A percentile compares a stretch with the other conserved stretches of the same genome.
Conservation (phyloP, 1,140 invertebrate species). For the Maniola jurtina region DNA sequence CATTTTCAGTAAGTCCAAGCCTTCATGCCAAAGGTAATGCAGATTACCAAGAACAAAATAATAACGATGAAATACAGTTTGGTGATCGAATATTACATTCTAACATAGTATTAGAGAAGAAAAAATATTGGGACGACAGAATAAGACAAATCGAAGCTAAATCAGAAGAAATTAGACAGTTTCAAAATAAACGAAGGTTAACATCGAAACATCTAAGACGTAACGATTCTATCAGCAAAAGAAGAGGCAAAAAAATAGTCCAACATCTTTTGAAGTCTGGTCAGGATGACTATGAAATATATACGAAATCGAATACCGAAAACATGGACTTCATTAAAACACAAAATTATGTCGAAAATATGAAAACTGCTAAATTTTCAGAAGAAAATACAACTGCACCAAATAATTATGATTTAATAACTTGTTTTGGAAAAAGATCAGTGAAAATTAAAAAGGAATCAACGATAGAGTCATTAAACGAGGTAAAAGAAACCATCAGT, state of each 20-base stretch:
- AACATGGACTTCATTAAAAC: background rate
- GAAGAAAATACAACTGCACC: slow-evolving; percentile 3
- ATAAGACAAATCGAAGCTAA: slow-evolving; percentile 68
- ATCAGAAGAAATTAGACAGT: slow-evolving; percentile 56
- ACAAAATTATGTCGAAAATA: slow-evolving; percentile 23
- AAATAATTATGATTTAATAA: slow-evolving; percentile 8
- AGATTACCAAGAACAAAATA: slow-evolving; percentile 28
- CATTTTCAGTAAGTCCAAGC: slow-evolving; percentile 74
- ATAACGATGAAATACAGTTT: slow-evolving; percentile 51
- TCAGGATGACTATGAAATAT: slow-evolving; percentile 35
- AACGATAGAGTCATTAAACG: slow-evolving; percentile 15
- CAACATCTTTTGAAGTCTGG: slow-evolving; percentile 61
- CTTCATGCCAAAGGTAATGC: slow-evolving; percentile 47
- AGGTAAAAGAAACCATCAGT: background rate
- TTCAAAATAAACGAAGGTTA: slow-evolving; percentile 55
- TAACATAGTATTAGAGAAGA: slow-evolving; percentile 74
- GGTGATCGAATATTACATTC: slow-evolving; percentile 42
- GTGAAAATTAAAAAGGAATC: slow-evolving; percentile 23
- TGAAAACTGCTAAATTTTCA: background rate
- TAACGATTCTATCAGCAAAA: slow-evolving; percentile 73
- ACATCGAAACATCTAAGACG: slow-evolving; percentile 56
- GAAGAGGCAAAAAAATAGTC: slow-evolving; percentile 68
- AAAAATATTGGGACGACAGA: slow-evolving; percentile 77
- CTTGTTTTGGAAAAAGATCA: slow-evolving; percentile 24
- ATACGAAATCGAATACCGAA: slow-evolving; percentile 11